Percentiles rank a stretch among this genome's conserved stretches.
phyloP scores from a whole-genome alignment of 2,113 vertebrate genomes.

The Leptosomus discolor region DNA sequence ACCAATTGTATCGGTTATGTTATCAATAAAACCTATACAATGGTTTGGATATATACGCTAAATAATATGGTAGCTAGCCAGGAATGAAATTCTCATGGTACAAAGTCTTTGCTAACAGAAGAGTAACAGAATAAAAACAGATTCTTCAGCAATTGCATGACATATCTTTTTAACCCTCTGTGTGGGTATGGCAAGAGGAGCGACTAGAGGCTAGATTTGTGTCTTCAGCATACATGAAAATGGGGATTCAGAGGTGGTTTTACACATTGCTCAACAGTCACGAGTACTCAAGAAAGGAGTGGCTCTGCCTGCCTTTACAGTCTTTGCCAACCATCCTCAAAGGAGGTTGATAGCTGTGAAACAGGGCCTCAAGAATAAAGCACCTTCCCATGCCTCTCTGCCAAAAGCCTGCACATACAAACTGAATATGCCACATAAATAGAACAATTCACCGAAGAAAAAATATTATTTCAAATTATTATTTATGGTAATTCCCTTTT shows the following conservation, averaged over 20 bases:
- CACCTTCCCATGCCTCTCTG: background rate
- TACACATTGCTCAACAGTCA: background rate
- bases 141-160: background rate
- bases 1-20: background rate
- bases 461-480: background rate
- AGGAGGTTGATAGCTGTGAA: background rate
- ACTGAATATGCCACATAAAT: background rate
- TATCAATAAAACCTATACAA: background rate
- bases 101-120: background rate
- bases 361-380: background rate
- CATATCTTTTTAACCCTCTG: background rate
- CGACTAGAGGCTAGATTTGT: background rate
- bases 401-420: background rate
- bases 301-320: background rate
- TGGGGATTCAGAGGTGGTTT: background rate
- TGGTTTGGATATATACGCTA: background rate
- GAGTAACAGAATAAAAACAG: background rate
- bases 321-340: background rate
- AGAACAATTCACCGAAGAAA: background rate
- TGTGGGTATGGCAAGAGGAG: background rate
- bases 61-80: background rate
- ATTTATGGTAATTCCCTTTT: background rate
- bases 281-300: background rate
- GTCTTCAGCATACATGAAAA: background rate
- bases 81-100: fast-evolving